Evolutionary conservation across 2,888 invertebrate genomes (phyloP), one percentile per base, ranked within the genome.

Genomic region (Napeogenes sylphis): DNA sequence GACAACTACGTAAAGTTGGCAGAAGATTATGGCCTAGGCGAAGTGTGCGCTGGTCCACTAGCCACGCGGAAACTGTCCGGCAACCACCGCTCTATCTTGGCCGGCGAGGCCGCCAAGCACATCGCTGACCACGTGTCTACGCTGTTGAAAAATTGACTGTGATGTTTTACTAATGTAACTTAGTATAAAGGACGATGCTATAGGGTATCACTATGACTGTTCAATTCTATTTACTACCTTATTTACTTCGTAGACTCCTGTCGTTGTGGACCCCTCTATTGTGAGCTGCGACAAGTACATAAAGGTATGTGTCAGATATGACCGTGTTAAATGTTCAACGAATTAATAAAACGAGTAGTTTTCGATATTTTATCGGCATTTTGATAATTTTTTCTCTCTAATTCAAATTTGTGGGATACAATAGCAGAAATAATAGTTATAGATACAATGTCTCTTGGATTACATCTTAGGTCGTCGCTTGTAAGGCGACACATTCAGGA

Each of bases 71-170:
- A 94, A 73, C 92, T 98, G 63, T 91, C 94, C 70, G 98, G 96
- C 76, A 95, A 96, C 79, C 99, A 99, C 92, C 94, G 98, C 82
- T 94, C 94, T 73, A 97, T 99, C 84, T 92, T 99, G 67, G 85
- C 92, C 60, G 97, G 96, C 73, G 94, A 93, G 66, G 93, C 94
- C 61, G 94, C 95, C 56, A 88, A 91, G 72, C 92, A 94, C 84
- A 95, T 98, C 77, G 96, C 95, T 65, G 80, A 66, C 61, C 82
- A 82, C 77, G 75, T 89, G 45, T 80, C 83, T 55, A 68, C 63
- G 38, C 74, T 82, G 71, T 76, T 78, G 58, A 46, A 58, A 42
- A 58, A 59, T 51, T 21, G 51, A 51, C 58, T 61, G 56, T 53
- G 59, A 35, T 6, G 6, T 4, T 42, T 42, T 42, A 61, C 46